These are phyloP conservation scores for Orientallactaga bullata DNA, from an alignment of 2,113 vertebrate species.

Conservation along the genomic window DNA sequence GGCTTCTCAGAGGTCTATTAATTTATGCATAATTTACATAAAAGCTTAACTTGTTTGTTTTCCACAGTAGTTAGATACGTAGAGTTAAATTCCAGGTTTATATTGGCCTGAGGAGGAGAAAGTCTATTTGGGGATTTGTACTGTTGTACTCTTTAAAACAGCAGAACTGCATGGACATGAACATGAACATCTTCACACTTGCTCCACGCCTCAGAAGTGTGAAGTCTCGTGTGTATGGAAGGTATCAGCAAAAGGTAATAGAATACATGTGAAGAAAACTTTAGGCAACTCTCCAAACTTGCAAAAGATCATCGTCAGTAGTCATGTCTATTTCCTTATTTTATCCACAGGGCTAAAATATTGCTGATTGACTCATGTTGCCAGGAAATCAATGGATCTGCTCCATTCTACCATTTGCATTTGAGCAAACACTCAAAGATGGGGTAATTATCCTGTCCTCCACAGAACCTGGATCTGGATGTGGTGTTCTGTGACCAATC, in stretches of 20 bases:
- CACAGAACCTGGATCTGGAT: background rate
- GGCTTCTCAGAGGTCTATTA: background rate
- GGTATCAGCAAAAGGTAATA: background rate
- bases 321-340: background rate
- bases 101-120: background rate
- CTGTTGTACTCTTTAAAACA: accelerated
- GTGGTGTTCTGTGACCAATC: background rate
- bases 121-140: background rate
- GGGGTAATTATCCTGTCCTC: background rate
- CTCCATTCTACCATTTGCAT: background rate
- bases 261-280: background rate
- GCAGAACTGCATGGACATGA: background rate
- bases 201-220: background rate
- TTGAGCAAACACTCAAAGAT: background rate
- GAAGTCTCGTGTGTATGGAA: accelerated
- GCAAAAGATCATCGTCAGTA: background rate
- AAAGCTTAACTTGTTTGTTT: background rate
- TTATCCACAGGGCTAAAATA: background rate
- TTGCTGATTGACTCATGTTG: background rate
- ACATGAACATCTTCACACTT: background rate
- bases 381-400: background rate
- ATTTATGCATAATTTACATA: background rate
- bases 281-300: background rate
- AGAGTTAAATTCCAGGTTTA: background rate
- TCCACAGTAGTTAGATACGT: background rate